Percentiles rank a stretch among this genome's conserved stretches.
Evolutionary conservation across 2,888 invertebrate species (phyloP).

Genomic region (Agriopis marginaria): DNA sequence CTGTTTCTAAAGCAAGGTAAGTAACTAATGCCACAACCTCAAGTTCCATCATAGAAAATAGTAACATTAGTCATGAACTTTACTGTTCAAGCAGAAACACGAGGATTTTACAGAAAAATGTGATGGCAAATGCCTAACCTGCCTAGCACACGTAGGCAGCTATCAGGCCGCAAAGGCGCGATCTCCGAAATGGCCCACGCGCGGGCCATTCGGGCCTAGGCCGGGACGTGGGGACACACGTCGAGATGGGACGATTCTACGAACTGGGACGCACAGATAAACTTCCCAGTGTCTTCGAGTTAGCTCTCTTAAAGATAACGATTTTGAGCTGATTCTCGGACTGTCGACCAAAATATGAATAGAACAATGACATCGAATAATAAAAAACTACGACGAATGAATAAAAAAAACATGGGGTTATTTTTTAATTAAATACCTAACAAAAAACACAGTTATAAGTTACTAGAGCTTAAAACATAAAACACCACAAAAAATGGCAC

Average conservation of each 20-base stretch:
- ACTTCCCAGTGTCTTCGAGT: constrained; percentile 33
- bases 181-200: constrained; percentile 64
- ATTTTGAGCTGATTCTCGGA: background rate
- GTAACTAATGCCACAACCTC: constrained; percentile 1
- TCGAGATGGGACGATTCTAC: constrained; percentile 53
- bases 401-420: background rate
- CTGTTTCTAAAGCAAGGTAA: background rate
- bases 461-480: too few relatives aligned
- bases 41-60: background rate
- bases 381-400: background rate
- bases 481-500: too few relatives aligned
- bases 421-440: too few relatives aligned
- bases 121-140: constrained; percentile 33
- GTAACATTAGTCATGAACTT: constrained; percentile 1
- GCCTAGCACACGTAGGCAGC: constrained; percentile 41
- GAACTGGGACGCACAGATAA: constrained; percentile 49
- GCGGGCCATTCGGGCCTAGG: constrained; percentile 57
- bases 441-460: too few relatives aligned
- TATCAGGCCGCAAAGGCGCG: constrained; percentile 57
- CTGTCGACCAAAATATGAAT: too few relatives aligned
- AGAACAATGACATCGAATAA: too few relatives aligned
- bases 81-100: constrained; percentile 4
- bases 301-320: background rate
- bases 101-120: constrained; percentile 25
- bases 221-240: constrained; percentile 56